These are phyloP conservation scores for Anoplophora glabripennis DNA, from an alignment of 1,140 invertebrate genomes.

Conservation along the genomic window DNA sequence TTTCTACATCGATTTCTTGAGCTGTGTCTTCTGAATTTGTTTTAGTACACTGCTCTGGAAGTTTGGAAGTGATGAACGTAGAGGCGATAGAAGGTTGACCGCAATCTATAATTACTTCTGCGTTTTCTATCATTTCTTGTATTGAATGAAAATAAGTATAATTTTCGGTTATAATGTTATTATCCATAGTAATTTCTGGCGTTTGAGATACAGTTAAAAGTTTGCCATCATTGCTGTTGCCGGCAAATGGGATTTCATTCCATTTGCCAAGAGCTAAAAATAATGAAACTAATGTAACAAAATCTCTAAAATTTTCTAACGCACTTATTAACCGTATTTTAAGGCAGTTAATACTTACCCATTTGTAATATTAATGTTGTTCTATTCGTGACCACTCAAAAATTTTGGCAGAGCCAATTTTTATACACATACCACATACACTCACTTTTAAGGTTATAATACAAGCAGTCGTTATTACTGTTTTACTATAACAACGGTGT, in stretches of 20 bases:
- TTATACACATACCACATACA: conserved; percentile 3
- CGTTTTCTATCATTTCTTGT: no score
- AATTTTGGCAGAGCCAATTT: conserved; percentile 4
- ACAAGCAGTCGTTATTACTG: background rate
- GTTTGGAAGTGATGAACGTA: no score
- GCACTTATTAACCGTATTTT: conserved; percentile 4
- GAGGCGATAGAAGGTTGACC: no score
- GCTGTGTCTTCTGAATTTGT: no score
- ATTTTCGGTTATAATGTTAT: conserved; percentile 3
- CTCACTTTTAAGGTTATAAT: conserved; percentile 7
- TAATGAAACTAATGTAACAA: background rate
- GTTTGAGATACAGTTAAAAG: background rate
- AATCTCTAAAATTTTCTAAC: background rate
- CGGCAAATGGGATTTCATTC: background rate
- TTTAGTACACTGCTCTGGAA: no score
- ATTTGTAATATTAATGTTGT: background rate
- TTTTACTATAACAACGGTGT: conserved; percentile 2
- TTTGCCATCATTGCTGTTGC: background rate
- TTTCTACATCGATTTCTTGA: no score
- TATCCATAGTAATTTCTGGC: background rate
- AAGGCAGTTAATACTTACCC: conserved; percentile 8
- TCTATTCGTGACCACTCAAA: background rate
- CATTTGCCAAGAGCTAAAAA: background rate
- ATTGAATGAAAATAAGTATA: background rate
- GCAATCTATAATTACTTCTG: no score